A percentile compares a stretch with the other conserved stretches of the same genome.
phyloP scores from a whole-genome alignment of 2,888 invertebrate genomes.

The Galerucella nymphaeae region DNA sequence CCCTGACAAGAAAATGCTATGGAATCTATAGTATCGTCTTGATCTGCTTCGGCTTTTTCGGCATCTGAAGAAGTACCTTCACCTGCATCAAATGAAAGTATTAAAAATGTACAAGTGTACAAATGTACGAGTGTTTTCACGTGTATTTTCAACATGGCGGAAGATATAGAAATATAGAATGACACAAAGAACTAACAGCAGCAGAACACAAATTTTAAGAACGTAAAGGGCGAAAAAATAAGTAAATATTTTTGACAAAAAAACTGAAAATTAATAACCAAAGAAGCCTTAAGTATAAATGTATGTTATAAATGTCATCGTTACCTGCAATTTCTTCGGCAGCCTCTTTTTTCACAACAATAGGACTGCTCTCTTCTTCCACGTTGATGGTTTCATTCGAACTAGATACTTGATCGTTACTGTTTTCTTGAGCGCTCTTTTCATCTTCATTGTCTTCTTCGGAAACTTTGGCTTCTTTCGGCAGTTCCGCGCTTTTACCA shows the following conservation, averaged over 20 bases:
- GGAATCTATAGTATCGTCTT: conserved; percentile 81
- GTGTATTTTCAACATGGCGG: too few relatives aligned
- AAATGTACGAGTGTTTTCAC: too few relatives aligned
- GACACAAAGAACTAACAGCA: too few relatives aligned
- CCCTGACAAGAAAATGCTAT: conserved; percentile 66
- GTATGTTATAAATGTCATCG: background rate
- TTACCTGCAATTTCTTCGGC: conserved; percentile 48
- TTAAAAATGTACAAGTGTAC: background rate
- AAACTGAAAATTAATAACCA: background rate
- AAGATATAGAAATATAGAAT: too few relatives aligned
- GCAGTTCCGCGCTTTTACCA: conserved; percentile 68
- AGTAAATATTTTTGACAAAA: background rate
- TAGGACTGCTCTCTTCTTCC: conserved; percentile 63
- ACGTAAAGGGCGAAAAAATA: too few relatives aligned
- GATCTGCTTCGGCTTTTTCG: conserved; percentile 64
- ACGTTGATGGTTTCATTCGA: conserved; percentile 64
- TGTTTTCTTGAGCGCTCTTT: conserved; percentile 52
- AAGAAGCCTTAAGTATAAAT: background rate
- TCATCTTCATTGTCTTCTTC: conserved; percentile 38
- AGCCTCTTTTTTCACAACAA: conserved; percentile 54
- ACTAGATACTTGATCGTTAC: conserved; percentile 63
- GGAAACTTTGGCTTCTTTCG: conserved; percentile 40
- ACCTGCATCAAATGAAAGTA: conserved; percentile 39
- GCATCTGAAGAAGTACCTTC: conserved; percentile 60
- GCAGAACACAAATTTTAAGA: too few relatives aligned